Percentiles rank a stretch among this genome's conserved stretches.
Evolutionary conservation across 2,113 vertebrate species (phyloP).

Genomic region (Marmota flaviventris): DNA sequence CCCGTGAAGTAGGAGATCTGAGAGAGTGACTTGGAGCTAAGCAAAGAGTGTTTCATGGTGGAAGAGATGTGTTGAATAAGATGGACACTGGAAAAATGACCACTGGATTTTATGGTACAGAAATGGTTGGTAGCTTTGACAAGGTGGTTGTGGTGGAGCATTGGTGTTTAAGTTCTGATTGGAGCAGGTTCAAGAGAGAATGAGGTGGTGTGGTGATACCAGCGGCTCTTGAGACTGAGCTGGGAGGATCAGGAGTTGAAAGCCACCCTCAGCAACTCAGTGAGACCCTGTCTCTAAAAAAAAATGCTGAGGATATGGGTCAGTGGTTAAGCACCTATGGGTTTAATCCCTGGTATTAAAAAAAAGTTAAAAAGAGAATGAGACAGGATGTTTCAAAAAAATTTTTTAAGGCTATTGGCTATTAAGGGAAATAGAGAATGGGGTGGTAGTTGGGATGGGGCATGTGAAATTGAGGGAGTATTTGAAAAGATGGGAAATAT

Average conservation of each 20-base stretch:
- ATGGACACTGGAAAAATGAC: background rate
- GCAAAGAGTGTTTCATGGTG: background rate
- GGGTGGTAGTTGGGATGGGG: background rate
- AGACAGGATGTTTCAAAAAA: background rate
- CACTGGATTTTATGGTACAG: background rate
- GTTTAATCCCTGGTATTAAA: too few relatives aligned
- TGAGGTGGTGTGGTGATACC: background rate
- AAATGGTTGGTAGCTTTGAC: background rate
- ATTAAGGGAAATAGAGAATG: background rate
- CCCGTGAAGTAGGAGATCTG: background rate
- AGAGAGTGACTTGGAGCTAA: background rate
- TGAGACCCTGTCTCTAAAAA: too few relatives aligned
- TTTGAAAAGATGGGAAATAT: background rate
- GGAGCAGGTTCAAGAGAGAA: background rate
- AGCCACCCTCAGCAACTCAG: too few relatives aligned
- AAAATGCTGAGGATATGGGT: too few relatives aligned
- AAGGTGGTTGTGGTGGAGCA: background rate
- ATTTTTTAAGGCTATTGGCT: background rate
- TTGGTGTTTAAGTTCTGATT: background rate
- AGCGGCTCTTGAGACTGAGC: too few relatives aligned
- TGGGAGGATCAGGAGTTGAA: too few relatives aligned
- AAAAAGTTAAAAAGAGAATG: background rate
- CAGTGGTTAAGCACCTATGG: too few relatives aligned
- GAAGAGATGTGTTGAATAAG: background rate
- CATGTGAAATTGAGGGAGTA: background rate